These are phyloP conservation scores for Centrocercus urophasianus DNA, from an alignment of 2,113 vertebrate genomes.

Conservation along the genomic window DNA sequence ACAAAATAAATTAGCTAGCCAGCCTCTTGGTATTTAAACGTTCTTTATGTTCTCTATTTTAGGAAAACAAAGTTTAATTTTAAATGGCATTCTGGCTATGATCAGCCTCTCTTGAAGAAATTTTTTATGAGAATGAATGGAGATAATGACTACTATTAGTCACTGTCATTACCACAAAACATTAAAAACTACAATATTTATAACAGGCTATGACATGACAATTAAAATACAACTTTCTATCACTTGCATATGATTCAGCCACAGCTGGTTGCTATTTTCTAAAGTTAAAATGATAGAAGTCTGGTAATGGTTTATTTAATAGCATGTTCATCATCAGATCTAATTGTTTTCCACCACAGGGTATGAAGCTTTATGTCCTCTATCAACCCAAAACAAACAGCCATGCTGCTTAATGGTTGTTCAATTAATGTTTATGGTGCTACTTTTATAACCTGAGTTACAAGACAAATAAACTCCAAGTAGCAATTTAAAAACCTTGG, in stretches of 20 bases:
- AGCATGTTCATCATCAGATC: slow-evolving; percentile 51
- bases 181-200: slow-evolving; percentile 65
- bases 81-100: slow-evolving; percentile 55
- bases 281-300: slow-evolving; percentile 41
- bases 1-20: slow-evolving; percentile 63
- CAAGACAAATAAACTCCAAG: slow-evolving; percentile 61
- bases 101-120: slow-evolving; percentile 61
- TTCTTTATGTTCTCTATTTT: slow-evolving; percentile 59
- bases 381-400: slow-evolving; percentile 73
- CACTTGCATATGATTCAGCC: slow-evolving; percentile 46
- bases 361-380: slow-evolving; percentile 69
- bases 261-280: slow-evolving; percentile 49
- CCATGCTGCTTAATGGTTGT: slow-evolving; percentile 60
- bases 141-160: slow-evolving; percentile 73
- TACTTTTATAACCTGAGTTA: slow-evolving; percentile 66
- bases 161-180: slow-evolving; percentile 70
- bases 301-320: slow-evolving; percentile 65
- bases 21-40: slow-evolving; percentile 60
- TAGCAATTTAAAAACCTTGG: slow-evolving; percentile 54
- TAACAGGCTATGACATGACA: slow-evolving; percentile 56
- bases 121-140: slow-evolving; percentile 70
- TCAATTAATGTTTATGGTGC: slow-evolving; percentile 75
- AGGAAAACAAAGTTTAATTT: slow-evolving; percentile 67
- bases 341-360: slow-evolving; percentile 76
- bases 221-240: slow-evolving; percentile 64